phyloP scores from a whole-genome alignment of 2,888 invertebrate genomes.

The Ferdinandea cuprea region DNA sequence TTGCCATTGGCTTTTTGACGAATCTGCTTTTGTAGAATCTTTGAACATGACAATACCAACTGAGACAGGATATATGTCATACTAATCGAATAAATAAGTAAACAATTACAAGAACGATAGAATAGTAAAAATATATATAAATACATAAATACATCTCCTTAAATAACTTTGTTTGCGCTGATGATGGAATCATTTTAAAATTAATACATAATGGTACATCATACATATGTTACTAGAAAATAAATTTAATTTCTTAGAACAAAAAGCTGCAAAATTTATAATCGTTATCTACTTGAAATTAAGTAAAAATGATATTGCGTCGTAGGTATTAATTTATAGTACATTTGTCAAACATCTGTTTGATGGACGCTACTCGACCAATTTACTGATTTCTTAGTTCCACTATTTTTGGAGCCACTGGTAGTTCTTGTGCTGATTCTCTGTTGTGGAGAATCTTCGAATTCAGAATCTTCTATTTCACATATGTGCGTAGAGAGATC shows the following conservation, averaged over 20 bases:
- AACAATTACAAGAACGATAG: no score
- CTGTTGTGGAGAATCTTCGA: conserved; percentile 83
- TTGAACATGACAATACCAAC: no score
- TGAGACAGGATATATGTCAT: no score
- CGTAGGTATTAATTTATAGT: conserved; percentile 39
- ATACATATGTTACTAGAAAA: conserved; percentile 15
- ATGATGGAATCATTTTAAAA: neutral
- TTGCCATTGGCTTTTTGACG: no score
- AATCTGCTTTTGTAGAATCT: no score
- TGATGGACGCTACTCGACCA: conserved; percentile 77
- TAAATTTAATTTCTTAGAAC: conserved; percentile 6
- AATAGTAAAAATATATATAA: no score
- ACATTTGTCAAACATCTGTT: conserved; percentile 76
- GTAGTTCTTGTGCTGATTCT: conserved; percentile 6
- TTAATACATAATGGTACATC: neutral
- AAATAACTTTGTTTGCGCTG: neutral
- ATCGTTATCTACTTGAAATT: conserved; percentile 63
- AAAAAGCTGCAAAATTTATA: conserved; percentile 47
- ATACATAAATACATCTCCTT: no score
- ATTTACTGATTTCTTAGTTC: conserved; percentile 72
- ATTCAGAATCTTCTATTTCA: conserved; percentile 95
- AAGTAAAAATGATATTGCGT: conserved; percentile 50
- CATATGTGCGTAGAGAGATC: conserved; percentile 94
- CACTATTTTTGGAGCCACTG: conserved; percentile 22
- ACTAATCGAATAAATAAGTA: no score